Base-by-base conservation (phyloP, 2,888 invertebrate species). In the Scotopteryx bipunctaria region DNA sequence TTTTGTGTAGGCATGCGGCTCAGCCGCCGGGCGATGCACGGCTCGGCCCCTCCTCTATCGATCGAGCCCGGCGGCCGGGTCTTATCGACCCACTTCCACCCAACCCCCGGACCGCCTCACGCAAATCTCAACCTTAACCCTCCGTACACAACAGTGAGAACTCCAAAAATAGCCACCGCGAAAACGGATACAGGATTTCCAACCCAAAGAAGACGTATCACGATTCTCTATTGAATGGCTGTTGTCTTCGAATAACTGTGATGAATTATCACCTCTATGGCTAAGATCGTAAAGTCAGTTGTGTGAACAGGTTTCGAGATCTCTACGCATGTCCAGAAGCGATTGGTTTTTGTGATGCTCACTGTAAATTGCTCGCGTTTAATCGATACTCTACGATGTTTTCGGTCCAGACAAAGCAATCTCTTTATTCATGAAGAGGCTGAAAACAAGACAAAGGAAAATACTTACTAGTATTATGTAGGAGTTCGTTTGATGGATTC, bases 281-380 rank as follows among this genome's bases (percentile, higher is more conserved):
- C 62, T 84, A 79, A 79, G 80, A 78, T 66, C 64, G 73, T 74
- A 71, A 66, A 64, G 66, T 63, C 57, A 58, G 59, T 60, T 58
- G 63, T 81, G 73, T 70, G 70, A 71, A 63, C 71, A 65, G 67
- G 32, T 69, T 70, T 75, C 71, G 63, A 70, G 70, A 72, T 72
- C 73, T 80, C 72, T 83, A 90, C 90, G 90, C 89, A 89, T 89
- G 90, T 88, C 86, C 83, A 67, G 66, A 66, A 68, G 68, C 69
- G 69, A 75, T 75, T 78, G 77, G 72, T 79, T 78, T 78, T 78
- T 75, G 74, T 69, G 68, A 69, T 67, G 67, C 67, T 59, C 60
- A 46, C 63, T 66, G 65, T 67, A 68, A 47, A 71, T 69, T 51
- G 50, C 21, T 53, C 31, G 41, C 50, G 56, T 48, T 52, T 38